A percentile compares a stretch with the other conserved stretches of the same genome.
phyloP scores from a whole-genome alignment of 2,888 invertebrate genomes.

The Mongoloraphidia duomilia region DNA sequence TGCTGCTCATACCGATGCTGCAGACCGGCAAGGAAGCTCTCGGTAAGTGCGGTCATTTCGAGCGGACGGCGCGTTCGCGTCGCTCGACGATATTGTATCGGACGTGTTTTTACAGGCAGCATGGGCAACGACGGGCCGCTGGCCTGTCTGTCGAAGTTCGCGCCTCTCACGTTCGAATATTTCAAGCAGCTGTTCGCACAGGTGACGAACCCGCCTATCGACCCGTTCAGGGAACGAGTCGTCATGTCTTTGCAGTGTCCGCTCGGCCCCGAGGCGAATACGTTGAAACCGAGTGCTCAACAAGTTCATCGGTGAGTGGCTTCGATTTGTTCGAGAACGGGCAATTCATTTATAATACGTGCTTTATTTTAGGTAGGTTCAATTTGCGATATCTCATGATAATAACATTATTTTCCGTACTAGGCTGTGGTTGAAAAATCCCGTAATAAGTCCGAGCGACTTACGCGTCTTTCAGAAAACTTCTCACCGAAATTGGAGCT shows the following conservation, averaged over 20 bases:
- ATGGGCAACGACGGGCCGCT: constrained; percentile 99
- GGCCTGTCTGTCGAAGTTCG: constrained; percentile 90
- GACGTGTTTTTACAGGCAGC: constrained; percentile 45
- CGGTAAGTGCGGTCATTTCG: background rate
- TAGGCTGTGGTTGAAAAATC: constrained; percentile 78
- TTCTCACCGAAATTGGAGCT: constrained; percentile 76
- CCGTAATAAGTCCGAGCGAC: constrained; percentile 84
- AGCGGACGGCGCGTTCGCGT: background rate
- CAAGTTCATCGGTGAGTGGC: constrained; percentile 38
- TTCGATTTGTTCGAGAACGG: too few relatives aligned
- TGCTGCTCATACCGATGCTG: constrained; percentile 93
- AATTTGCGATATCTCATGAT: background rate
- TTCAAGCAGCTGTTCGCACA: constrained; percentile 99
- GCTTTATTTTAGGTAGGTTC: background rate
- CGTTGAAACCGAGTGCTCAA: constrained; percentile 73
- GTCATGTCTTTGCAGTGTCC: constrained; percentile 98
- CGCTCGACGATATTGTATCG: background rate
- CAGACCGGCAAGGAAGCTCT: constrained; percentile 60
- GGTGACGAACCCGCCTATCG: constrained; percentile 98
- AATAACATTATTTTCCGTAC: background rate
- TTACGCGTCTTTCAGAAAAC: constrained; percentile 75
- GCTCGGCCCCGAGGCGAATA: constrained; percentile 91
- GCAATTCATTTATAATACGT: background rate
- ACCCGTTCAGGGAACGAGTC: constrained; percentile 96
- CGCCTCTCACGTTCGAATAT: constrained; percentile 90